Evolutionary conservation across 2,797 vertebrate genomes (phyloP), one percentile per base, ranked within the genome.

Genomic region (Mormyrus proboscirostris): DNA sequence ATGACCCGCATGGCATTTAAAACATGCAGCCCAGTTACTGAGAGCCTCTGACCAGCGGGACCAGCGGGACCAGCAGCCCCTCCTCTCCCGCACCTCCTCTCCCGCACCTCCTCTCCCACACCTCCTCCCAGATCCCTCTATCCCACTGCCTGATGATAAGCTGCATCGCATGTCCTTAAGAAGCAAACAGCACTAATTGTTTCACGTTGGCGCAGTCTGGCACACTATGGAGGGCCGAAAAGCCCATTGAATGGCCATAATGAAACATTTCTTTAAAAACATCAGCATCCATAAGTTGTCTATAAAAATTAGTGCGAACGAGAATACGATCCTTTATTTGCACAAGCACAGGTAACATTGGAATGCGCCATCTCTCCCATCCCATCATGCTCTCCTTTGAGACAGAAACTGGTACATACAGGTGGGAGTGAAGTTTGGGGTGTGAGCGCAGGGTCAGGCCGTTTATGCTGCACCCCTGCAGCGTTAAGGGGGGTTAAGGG

Each of bases 151-250:
- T 90, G 53, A 90, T 86, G 82, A 90, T 88, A 90, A 88, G 86
- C 88, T 55, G 44, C 73, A 76, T 47, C 50, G 22, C 9, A 47
- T 6, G 83, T 3, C 88, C 84, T 86, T 53, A 62, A 86, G 84
- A 14, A 53, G 82, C 83, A 76, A 55, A 90, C n/a, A 89, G 88
- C 90, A 91, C 89, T 90, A 91, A 92, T 84, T 65, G 85, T 33
- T 90, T 82, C 86, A 47, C 4, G 85, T 19, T 49, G 19, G 16
- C 22, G 51, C 33, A 88, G 65, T 50, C 29, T 0, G 6, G 14
- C 76, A 47, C 2, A 1, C 5, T 19, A 47, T 14, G 62, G 62
- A 33, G 10, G 25, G 62, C 62, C 3, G 25, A 29, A 65, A 29
- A 65, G 9, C 25, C 59, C 62, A 33, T 4, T 69, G 62, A 69